phyloP scores from a whole-genome alignment of 2,113 vertebrate species.

The Dermatemys mawii region DNA sequence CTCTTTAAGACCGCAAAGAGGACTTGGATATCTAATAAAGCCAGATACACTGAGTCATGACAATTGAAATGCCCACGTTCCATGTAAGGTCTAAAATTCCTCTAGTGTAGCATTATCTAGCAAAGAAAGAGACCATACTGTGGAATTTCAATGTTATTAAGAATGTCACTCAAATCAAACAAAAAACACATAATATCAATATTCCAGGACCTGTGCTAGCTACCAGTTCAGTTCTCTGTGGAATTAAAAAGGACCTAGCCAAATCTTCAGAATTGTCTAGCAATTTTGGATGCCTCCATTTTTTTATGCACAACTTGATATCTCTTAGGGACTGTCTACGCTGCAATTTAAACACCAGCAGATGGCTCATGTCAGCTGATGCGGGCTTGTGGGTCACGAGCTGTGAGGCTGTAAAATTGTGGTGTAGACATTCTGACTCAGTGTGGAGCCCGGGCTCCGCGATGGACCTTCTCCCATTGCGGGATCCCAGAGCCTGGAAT shows the following conservation, averaged over 20 bases:
- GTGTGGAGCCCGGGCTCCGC: neutral
- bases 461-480: neutral
- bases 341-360: neutral
- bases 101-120: neutral
- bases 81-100: neutral
- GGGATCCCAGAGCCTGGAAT: neutral
- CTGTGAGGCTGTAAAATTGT: neutral
- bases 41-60: neutral
- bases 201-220: neutral
- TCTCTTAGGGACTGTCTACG: neutral
- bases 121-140: neutral
- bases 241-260: neutral
- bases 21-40: neutral
- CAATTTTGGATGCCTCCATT: neutral
- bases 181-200: neutral
- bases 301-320: neutral
- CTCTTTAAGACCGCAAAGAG: neutral
- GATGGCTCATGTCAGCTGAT: neutral
- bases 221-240: accelerated
- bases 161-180: neutral
- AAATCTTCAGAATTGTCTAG: neutral
- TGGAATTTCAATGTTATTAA: neutral
- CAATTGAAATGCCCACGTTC: neutral
- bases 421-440: neutral
- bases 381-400: neutral